Evolutionary conservation across 2,113 vertebrate species (phyloP).

Genomic region (Chlorodrepanis virens): DNA sequence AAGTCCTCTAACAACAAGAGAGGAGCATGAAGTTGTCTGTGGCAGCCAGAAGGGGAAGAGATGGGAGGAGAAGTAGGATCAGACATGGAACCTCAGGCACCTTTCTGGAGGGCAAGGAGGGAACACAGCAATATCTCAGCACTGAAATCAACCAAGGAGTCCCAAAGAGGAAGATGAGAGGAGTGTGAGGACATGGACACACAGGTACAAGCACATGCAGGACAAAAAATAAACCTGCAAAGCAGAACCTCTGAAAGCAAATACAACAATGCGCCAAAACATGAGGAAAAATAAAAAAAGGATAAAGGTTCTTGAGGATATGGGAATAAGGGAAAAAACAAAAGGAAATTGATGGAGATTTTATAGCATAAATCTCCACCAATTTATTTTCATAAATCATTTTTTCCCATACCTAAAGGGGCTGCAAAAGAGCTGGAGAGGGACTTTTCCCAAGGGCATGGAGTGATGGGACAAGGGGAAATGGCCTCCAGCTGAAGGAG

Average conservation of each 20-base stretch:
- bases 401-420: background rate
- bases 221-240: background rate
- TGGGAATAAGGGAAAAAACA: background rate
- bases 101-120: background rate
- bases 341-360: background rate
- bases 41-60: background rate
- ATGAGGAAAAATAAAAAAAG: background rate
- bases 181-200: background rate
- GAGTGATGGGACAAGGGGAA: background rate
- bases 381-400: background rate
- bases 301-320: background rate
- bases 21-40: background rate
- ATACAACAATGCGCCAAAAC: background rate
- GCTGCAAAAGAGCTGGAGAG: background rate
- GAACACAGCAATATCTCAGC: background rate
- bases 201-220: rapidly evolving
- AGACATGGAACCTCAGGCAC: background rate
- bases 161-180: background rate
- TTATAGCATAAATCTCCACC: background rate
- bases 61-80: background rate
- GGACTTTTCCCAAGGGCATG: background rate
- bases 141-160: background rate
- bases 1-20: background rate
- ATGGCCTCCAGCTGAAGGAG: background rate
- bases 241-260: background rate